Evolutionary conservation across 2,113 vertebrate species (phyloP), one percentile per base, ranked within the genome.

Genomic region (Gymnocephalus cernua): DNA sequence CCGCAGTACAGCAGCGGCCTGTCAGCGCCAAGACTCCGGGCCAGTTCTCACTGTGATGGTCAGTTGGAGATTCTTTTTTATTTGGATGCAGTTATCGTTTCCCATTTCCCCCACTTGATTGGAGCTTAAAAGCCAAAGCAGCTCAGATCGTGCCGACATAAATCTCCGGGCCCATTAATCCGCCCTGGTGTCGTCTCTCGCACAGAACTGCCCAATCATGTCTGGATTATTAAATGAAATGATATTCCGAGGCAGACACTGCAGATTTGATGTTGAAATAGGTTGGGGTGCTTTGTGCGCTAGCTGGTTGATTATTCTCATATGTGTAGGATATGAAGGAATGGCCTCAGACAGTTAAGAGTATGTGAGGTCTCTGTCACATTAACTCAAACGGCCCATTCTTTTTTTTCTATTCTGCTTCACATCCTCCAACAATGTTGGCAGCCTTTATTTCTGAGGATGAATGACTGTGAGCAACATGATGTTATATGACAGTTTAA

Each of bases 151-250:
- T 95, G 95, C 94, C 89, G 59, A 79, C 84, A 82, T 94, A 95
- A 95, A 96, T 95, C 94, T 94, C 86, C 85, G 72, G 86, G 85
- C 89, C 90, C 93, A 96, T 96, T 95, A 96, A 95, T 95, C 95
- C 92, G 72, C 83, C 85, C 78, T 76, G 86, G 88, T 92, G 91
- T 89, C 80, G 79, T 92, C 88, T 92, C 89, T 87, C 71, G 38
- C 84, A 76, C 80, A 93, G 93, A 93, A 93, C 91, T 88, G 90
- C 88, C 93, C 92, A 90, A 90, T 89, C 82, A 61, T 82, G 83
- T 89, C 86, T 89, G 92, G 92, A 93, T 87, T 86, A 95, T 95
- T 92, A 95, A 94, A 94, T 88, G 84, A 93, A 93, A 89, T 90
- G 86, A 93, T 92, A 91, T 93, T 92, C 83, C 18, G 73, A 90